Evolutionary conservation across 1,140 invertebrate species (phyloP), one percentile per base, ranked within the genome.

Genomic region (Telenomus remus): DNA sequence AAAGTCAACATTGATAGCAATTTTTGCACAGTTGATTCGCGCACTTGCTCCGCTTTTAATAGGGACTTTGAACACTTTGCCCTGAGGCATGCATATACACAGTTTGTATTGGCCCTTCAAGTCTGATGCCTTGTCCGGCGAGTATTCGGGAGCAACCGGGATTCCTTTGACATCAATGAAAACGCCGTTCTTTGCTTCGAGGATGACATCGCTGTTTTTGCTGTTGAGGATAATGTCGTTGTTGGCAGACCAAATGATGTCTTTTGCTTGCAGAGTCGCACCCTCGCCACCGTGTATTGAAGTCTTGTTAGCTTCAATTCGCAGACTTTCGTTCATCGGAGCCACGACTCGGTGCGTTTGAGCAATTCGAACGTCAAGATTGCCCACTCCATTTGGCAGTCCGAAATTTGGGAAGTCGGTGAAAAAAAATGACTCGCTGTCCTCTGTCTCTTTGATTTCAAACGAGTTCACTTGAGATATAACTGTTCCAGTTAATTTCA

Each of bases 51-150:
- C 91, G 2, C 85, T 88, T 10, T 91, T 90, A 2, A 94, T 90
- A 0, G 92, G 91, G 3, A 97, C 90, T 68, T 91, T 90, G 79
- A 95, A 97, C 6, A 97, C 82, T 80, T 93, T 94, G 0, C 95
- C 95, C 64, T 92, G 89, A 0, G 95, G 95, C 94, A 96, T 96
- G 80, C 95, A 96, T 1, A 96, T 91, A 69, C 95, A 97, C 1
- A 97, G 89, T 87, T 96, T 96, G 80, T 92, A 96, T 80, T 96
- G 94, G 0, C 60, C 89, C 79, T 75, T 89, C 55, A 82, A 80
- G 47, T 88, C 86, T 1, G 80, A 84, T n/a, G n/a, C n/a, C 1
- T 71, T 65, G 70, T 60, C 82, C 0, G 72, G 73, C 9, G 80
- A n/a, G 43, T 82, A 80, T 50, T 89, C 82, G 0, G 91, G 89